Base-by-base conservation (phyloP, 2,888 invertebrate species). In the Leucophenga maculata region DNA sequence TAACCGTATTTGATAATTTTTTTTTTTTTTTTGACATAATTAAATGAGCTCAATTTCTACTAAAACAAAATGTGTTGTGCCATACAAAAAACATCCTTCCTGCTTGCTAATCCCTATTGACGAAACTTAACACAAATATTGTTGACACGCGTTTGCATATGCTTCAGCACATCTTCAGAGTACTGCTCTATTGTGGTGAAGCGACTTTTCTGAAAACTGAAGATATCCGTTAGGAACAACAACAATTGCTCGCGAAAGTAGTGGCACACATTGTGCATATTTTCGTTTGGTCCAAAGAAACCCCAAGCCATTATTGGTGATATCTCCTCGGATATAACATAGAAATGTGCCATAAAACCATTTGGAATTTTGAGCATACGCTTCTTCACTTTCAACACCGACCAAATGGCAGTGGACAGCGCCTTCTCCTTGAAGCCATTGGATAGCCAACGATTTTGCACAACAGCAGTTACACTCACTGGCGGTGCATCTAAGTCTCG, bases 311-410 rank as follows among this genome's bases (percentile, higher is more conserved):
- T 91, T 18, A 97, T 92, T 1, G 98, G 98, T 60, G 95, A 93
- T 72, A 97, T 90, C 88, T 97, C 96, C 86, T 97, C 97, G 0
- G 96, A 95, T 83, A 99, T 95, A n/a, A 94, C 94, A 89, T 99
- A 99, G 90, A 99, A 99, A 87, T 98, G 97, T 2, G 97, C 93
- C 92, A 99, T 95, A 89, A 99, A 99, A 0, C 99, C 99, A 85
- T 95, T 93, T 0, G 95, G 94, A 87, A 93, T 94, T 88, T 95
- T 95, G 8, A 99, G 90, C 92, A 97, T 94, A 74, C 96, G 92
- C 72, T 96, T 91, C 89, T 99, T 99, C 0, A 98, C 97, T 89
- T 97, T 97, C 72, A 99, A 90, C 44, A 99, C 97, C 0, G 98
- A 98, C 98, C 98, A 99, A 3, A 98, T 96, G 0, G 98, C 97